phyloP scores from a whole-genome alignment of 2,888 invertebrate species.

The Polymixis flavicincta region DNA sequence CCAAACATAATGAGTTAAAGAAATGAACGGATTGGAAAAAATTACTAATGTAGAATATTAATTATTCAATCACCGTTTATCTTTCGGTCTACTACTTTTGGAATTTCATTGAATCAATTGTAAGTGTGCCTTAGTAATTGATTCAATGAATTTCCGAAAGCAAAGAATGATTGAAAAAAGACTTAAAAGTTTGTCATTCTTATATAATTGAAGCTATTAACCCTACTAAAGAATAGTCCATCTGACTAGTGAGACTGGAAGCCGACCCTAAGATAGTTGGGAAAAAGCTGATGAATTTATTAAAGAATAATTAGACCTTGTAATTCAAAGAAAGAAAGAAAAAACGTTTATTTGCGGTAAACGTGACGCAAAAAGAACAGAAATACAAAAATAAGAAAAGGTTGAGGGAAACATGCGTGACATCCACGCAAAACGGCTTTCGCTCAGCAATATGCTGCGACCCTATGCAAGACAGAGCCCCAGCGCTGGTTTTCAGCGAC shows the following conservation, averaged over 20 bases:
- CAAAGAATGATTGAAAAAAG: too few relatives aligned
- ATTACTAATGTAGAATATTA: not conserved
- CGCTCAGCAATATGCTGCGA: too few relatives aligned
- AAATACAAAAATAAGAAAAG: too few relatives aligned
- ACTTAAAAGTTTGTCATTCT: not conserved
- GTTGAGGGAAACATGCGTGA: too few relatives aligned
- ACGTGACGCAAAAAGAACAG: too few relatives aligned
- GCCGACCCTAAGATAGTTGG: not conserved
- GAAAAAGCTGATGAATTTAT: not conserved
- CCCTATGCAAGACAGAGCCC: too few relatives aligned
- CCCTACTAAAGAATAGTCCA: not conserved
- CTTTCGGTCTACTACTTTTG: not conserved
- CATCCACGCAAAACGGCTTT: too few relatives aligned
- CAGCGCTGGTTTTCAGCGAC: too few relatives aligned
- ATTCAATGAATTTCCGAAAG: too few relatives aligned
- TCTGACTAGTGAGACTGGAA: not conserved
- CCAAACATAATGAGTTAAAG: not conserved
- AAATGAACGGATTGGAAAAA: not conserved
- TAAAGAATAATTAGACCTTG: not conserved
- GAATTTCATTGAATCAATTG: constrained; percentile 14
- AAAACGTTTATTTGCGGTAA: too few relatives aligned
- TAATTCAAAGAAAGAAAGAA: not conserved
- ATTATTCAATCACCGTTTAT: constrained; percentile 8
- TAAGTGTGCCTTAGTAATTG: too few relatives aligned
- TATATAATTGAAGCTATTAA: not conserved